Conservation (phyloP, 2,888 invertebrate genomes). For the Orchesella flavescens region DNA sequence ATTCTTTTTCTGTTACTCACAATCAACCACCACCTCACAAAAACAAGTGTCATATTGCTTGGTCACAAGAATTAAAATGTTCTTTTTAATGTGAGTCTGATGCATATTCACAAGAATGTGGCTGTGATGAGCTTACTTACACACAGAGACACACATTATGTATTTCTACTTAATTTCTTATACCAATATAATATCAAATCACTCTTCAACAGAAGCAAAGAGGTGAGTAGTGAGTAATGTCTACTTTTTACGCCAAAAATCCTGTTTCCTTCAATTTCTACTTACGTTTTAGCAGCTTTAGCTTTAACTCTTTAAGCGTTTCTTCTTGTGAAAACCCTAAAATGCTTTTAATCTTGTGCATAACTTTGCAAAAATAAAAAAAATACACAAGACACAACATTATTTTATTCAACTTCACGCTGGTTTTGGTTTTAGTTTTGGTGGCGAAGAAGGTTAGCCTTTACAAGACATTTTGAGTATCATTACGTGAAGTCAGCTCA, state of each 20-base stretch:
- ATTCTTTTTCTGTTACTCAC: constrained; percentile 32
- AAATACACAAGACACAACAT: too few species aligned
- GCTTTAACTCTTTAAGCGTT: not conserved
- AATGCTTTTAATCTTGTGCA: constrained; percentile 8
- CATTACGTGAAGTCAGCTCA: constrained; percentile 1
- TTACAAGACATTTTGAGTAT: too few species aligned
- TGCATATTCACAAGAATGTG: constrained; percentile 46
- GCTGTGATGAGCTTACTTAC: not conserved
- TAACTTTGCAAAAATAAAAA: too few species aligned
- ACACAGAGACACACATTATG: too few species aligned
- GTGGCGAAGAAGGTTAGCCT: too few species aligned
- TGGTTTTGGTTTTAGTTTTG: too few species aligned
- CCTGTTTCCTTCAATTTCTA: constrained; percentile 11
- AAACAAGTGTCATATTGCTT: constrained; percentile 36
- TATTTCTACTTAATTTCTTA: too few species aligned
- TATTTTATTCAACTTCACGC: too few species aligned
- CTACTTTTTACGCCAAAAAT: constrained; percentile 27
- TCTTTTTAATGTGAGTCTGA: constrained; percentile 38
- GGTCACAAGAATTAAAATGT: constrained; percentile 45
- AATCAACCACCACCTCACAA: not conserved
- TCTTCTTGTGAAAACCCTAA: not conserved
- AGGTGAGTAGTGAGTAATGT: constrained; percentile 21
- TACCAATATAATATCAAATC: too few species aligned
- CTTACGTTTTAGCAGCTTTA: not conserved
- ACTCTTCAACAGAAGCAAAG: too few species aligned